Conservation (phyloP, 2,797 vertebrate genomes). For the Clarias platycephalus region DNA sequence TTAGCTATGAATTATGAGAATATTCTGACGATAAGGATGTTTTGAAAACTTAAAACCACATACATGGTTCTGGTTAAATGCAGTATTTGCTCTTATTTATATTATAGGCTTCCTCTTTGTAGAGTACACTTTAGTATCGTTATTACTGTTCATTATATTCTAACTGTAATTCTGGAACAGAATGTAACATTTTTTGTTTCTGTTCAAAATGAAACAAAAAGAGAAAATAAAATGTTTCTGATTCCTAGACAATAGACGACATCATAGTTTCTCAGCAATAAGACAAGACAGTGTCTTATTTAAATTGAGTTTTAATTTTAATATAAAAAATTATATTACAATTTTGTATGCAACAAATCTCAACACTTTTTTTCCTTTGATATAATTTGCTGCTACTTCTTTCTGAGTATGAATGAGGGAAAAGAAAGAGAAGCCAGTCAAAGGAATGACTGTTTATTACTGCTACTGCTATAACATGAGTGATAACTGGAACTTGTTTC, state of each 20-base stretch:
- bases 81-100: not conserved
- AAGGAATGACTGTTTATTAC: not conserved
- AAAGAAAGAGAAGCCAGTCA: not conserved
- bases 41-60: not conserved
- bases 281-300: not conserved
- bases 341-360: no score
- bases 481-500: not conserved
- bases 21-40: not conserved
- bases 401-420: not conserved
- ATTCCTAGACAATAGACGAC: no score
- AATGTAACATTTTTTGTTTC: no score
- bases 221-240: no score
- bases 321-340: no score
- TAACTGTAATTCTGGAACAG: no score
- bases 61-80: not conserved
- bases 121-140: no score
- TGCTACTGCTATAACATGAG: not conserved
- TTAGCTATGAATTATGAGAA: not conserved
- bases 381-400: not conserved
- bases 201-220: no score
- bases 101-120: no score
- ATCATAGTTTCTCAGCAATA: not conserved
- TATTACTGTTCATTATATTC: not conserved
- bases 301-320: no score
- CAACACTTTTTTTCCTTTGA: no score